Evolutionary conservation across 2,113 vertebrate species (phyloP).

Genomic region (Cottus gobio): DNA sequence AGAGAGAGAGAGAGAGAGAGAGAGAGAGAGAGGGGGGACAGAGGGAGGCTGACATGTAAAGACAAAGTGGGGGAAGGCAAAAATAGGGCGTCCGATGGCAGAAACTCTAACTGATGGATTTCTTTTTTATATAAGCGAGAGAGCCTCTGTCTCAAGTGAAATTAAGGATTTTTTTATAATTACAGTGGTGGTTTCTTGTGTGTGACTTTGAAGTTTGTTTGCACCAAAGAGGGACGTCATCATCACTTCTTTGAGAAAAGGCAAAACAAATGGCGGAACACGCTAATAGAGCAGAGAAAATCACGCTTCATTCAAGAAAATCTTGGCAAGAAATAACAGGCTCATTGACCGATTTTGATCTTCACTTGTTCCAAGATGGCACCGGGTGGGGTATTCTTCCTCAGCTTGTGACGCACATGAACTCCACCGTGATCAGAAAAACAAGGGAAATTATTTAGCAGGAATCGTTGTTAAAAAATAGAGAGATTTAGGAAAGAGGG

Average conservation of each 20-base stretch:
- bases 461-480: background rate
- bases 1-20: background rate
- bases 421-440: conserved; percentile 1
- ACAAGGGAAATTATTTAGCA: background rate
- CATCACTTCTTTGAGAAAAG: background rate
- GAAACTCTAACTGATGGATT: background rate
- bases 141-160: background rate
- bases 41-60: conserved; percentile 8
- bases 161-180: background rate
- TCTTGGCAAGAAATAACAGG: background rate
- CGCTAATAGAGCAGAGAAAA: conserved; percentile 7
- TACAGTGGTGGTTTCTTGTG: background rate
- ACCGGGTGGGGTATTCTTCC: conserved; percentile 10
- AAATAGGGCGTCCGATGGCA: conserved; percentile 1
- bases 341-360: conserved; percentile 11
- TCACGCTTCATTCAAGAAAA: conserved; percentile 19
- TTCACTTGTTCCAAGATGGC: conserved; percentile 23
- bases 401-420: conserved; percentile 15
- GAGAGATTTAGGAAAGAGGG: background rate
- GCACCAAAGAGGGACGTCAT: background rate
- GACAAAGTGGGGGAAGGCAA: conserved; percentile 14
- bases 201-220: background rate
- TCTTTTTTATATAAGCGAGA: background rate
- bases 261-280: background rate
- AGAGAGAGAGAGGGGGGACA: background rate